Evolutionary conservation across 2,888 invertebrate genomes (phyloP).

Genomic region (Pseudococcus jackbeardsleyi): DNA sequence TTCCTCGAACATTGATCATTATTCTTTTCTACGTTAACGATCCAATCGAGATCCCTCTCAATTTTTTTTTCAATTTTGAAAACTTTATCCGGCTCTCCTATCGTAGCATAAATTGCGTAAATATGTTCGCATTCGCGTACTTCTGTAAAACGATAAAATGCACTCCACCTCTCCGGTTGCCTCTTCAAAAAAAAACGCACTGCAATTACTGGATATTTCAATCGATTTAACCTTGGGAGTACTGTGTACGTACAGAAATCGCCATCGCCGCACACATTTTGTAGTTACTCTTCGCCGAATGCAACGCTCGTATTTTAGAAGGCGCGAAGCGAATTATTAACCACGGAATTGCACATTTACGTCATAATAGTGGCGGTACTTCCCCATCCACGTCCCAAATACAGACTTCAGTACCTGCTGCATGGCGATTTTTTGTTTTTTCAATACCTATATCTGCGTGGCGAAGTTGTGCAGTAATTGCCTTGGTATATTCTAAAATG

Average conservation of each 20-base stretch:
- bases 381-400: too few relatives aligned
- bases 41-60: too few relatives aligned
- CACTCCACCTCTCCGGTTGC: background rate
- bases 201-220: background rate
- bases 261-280: background rate
- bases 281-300: background rate
- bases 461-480: too few relatives aligned
- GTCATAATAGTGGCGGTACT: too few relatives aligned
- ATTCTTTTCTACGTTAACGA: too few relatives aligned
- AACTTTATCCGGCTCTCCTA: too few relatives aligned
- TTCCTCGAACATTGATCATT: too few relatives aligned
- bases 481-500: too few relatives aligned
- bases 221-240: slow-evolving; percentile 6
- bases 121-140: too few relatives aligned
- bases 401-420: background rate
- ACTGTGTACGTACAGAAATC: background rate
- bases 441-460: background rate
- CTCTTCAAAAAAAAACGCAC: background rate
- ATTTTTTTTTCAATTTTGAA: too few relatives aligned
- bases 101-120: too few relatives aligned
- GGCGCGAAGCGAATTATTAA: background rate
- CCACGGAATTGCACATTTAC: background rate
- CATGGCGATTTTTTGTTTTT: background rate
- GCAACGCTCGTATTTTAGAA: background rate
- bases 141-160: background rate